Evolutionary conservation across 2,113 vertebrate genomes (phyloP).

Genomic region (Lethenteron camtschaticum): DNA sequence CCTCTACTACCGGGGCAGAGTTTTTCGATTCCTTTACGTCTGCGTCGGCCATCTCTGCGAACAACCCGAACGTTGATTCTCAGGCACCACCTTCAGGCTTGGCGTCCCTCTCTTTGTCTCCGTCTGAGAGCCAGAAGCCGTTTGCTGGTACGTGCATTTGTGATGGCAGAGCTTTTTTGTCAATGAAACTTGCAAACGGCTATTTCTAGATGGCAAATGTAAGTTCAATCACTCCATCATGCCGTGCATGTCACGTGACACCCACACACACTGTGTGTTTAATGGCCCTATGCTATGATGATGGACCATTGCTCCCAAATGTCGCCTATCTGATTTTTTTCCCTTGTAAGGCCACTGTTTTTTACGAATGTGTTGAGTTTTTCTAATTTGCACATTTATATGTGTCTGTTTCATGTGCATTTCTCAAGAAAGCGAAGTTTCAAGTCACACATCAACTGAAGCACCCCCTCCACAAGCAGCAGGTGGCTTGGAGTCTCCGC

Average conservation of each 20-base stretch:
- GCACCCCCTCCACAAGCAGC: too few species aligned
- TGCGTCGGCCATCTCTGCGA: constrained; percentile 70
- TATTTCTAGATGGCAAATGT: constrained; percentile 10
- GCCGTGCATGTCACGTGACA: constrained; percentile 14
- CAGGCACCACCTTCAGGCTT: constrained; percentile 21
- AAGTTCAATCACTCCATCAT: constrained; percentile 9
- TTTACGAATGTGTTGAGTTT: too few species aligned
- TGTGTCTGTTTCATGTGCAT: too few species aligned
- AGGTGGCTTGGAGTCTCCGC: constrained; percentile 17
- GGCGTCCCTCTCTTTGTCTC: constrained; percentile 21
- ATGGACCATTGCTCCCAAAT: too few species aligned
- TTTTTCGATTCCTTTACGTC: constrained; percentile 92
- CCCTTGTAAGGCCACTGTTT: too few species aligned
- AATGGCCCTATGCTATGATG: too few species aligned
- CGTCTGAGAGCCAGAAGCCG: constrained; percentile 15
- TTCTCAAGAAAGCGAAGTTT: too few species aligned
- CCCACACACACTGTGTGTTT: background rate
- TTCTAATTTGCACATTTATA: too few species aligned
- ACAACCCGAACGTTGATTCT: constrained; percentile 55
- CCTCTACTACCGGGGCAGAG: constrained; percentile 43
- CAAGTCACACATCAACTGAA: too few species aligned
- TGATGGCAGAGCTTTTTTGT: constrained; percentile 13
- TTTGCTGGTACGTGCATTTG: constrained; percentile 19
- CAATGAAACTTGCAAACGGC: too few species aligned
- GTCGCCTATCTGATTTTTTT: too few species aligned